A percentile compares a stretch with the other conserved stretches of the same genome.
Evolutionary conservation across 2,888 invertebrate species (phyloP).

Genomic region (Spilarctia lutea): DNA sequence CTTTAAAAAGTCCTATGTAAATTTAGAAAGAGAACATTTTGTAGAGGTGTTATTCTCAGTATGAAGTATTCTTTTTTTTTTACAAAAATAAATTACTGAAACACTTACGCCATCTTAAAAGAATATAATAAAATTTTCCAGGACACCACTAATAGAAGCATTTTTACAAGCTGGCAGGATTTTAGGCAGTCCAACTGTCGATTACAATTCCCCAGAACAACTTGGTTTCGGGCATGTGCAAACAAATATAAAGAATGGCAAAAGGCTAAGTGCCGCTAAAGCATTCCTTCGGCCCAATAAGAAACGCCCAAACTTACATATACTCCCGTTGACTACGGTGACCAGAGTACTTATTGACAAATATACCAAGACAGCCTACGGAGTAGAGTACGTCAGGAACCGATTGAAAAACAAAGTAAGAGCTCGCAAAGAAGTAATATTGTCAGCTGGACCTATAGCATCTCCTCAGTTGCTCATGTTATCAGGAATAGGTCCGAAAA

Average conservation of each 20-base stretch:
- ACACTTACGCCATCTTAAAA: neutral
- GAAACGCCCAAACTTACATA: slow-evolving; percentile 85
- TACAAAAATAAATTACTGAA: no score
- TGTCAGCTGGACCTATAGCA: slow-evolving; percentile 92
- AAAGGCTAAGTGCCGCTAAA: slow-evolving; percentile 86
- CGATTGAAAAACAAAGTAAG: slow-evolving; percentile 73
- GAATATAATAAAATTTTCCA: slow-evolving; percentile 41
- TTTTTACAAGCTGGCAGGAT: slow-evolving; percentile 88
- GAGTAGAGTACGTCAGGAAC: slow-evolving; percentile 84
- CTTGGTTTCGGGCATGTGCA: slow-evolving; percentile 88
- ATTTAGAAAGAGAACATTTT: neutral
- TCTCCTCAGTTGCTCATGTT: slow-evolving; percentile 94
- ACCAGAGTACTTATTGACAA: slow-evolving; percentile 85
- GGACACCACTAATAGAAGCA: slow-evolving; percentile 85
- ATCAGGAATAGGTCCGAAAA: slow-evolving; percentile 89
- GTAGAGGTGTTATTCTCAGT: neutral
- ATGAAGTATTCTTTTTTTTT: neutral
- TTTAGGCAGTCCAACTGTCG: slow-evolving; percentile 88
- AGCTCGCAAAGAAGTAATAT: slow-evolving; percentile 89
- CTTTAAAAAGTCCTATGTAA: neutral
- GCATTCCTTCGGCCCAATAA: slow-evolving; percentile 86
- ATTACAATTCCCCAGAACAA: slow-evolving; percentile 88
- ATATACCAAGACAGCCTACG: slow-evolving; percentile 79
- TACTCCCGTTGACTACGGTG: slow-evolving; percentile 84
- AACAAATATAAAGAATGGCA: slow-evolving; percentile 87